These are phyloP conservation scores for Pachliopta kotzebuea DNA, from an alignment of 2,888 invertebrate species.

Conservation along the genomic window DNA sequence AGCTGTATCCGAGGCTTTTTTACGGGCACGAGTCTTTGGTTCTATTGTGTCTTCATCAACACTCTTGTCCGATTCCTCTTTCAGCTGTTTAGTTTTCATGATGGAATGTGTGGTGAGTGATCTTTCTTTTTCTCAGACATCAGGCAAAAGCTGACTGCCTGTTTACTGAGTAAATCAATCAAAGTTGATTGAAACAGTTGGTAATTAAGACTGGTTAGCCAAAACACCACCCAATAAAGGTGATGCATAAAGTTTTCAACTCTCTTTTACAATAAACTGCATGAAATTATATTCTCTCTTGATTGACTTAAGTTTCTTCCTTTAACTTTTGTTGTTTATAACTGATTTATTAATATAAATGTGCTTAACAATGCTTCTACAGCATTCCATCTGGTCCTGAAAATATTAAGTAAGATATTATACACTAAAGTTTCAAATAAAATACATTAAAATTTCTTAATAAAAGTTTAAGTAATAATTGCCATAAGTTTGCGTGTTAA, in stretches of 20 bases:
- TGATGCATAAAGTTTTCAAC: slow-evolving; percentile 11
- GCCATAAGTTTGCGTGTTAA: background rate
- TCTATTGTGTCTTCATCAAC: slow-evolving; percentile 69
- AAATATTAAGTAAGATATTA: slow-evolving; percentile 40
- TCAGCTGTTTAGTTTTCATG: slow-evolving; percentile 77
- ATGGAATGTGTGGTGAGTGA: slow-evolving; percentile 75
- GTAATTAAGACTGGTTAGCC: slow-evolving; percentile 1
- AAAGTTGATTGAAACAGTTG: slow-evolving; percentile 30
- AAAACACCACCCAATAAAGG: slow-evolving; percentile 3
- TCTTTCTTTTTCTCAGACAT: slow-evolving; percentile 73
- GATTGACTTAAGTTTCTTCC: background rate
- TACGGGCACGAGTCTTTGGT: slow-evolving; percentile 74
- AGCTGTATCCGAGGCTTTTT: slow-evolving; percentile 65
- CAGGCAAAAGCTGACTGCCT: slow-evolving; percentile 56
- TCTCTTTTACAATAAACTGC: slow-evolving; percentile 10
- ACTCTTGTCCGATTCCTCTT: slow-evolving; percentile 70
- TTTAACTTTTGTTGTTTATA: slow-evolving; percentile 37
- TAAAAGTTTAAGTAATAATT: background rate
- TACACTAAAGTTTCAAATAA: background rate
- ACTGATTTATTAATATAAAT: slow-evolving; percentile 45
- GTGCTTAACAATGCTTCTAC: slow-evolving; percentile 47
- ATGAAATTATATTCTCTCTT: slow-evolving; percentile 7
- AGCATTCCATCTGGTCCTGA: slow-evolving; percentile 60
- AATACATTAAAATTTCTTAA: background rate
- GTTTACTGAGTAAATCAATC: slow-evolving; percentile 46